Percentiles rank a stretch among this genome's conserved stretches.
Evolutionary conservation across 2,797 vertebrate genomes (phyloP).

Genomic region (Xiphophorus birchmanni): DNA sequence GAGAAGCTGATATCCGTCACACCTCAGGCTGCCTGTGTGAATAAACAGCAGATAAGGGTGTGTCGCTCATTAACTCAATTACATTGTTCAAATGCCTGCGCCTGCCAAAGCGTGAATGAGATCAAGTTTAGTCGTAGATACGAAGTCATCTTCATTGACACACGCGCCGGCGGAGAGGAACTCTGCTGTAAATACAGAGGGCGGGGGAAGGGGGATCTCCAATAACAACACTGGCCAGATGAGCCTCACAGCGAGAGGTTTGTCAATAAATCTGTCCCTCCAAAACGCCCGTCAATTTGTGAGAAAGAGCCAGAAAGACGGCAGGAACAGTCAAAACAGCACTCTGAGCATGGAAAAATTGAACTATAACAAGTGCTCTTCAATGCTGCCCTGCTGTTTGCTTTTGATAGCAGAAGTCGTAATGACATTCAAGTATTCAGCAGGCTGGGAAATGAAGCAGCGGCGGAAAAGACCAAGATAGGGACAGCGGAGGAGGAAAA

Average conservation of each 20-base stretch:
- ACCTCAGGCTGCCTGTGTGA: constrained; percentile 63
- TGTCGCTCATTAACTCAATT: constrained; percentile 74
- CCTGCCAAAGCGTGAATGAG: constrained; percentile 51
- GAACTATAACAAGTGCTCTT: constrained; percentile 35
- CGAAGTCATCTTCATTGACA: constrained; percentile 43
- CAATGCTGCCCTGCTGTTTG: constrained; percentile 57
- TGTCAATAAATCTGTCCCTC: constrained; percentile 47
- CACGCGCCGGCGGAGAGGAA: constrained; percentile 15
- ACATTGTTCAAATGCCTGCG: constrained; percentile 55
- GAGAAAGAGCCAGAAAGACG: constrained; percentile 32
- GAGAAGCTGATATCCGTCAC: constrained; percentile 64
- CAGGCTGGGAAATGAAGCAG: constrained; percentile 63
- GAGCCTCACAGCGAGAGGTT: constrained; percentile 36
- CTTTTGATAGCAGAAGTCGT: constrained; percentile 65
- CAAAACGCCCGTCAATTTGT: constrained; percentile 17
- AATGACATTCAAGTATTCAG: constrained; percentile 68
- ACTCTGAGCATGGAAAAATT: constrained; percentile 31
- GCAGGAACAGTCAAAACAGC: constrained; percentile 46
- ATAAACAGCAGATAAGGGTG: constrained; percentile 68
- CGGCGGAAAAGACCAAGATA: constrained; percentile 37
- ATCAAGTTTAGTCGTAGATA: constrained; percentile 50
- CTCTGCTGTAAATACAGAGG: constrained; percentile 29
- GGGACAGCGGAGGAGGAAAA: constrained; percentile 17
- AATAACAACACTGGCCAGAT: constrained; percentile 21
- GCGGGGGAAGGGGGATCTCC: constrained; percentile 7